These are phyloP conservation scores for Upupa epops DNA, from an alignment of 2,113 vertebrate genomes.

Conservation along the genomic window DNA sequence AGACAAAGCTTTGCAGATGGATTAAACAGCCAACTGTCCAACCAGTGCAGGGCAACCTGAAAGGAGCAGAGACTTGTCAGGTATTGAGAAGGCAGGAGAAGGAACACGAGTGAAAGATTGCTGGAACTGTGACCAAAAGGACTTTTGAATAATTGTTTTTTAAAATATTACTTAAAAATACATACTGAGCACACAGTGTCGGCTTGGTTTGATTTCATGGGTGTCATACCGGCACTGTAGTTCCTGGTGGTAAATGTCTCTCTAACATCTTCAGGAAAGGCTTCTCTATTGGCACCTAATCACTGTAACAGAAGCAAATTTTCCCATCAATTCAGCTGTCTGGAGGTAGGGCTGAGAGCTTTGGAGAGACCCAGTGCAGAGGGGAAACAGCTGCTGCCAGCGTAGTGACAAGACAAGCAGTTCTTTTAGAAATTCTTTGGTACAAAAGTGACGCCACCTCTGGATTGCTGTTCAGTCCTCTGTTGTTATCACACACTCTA, in stretches of 20 bases:
- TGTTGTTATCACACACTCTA: neutral
- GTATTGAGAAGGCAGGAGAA: neutral
- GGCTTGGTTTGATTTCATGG: neutral
- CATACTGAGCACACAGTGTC: neutral
- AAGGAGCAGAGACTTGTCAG: neutral
- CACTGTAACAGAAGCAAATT: neutral
- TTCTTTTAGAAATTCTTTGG: neutral
- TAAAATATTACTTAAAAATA: neutral
- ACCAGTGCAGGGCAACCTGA: neutral
- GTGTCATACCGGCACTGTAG: neutral
- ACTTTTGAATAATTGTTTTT: neutral
- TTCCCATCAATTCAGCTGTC: neutral
- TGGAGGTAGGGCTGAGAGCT: neutral
- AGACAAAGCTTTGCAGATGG: neutral
- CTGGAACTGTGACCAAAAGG: neutral
- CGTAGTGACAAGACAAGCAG: neutral
- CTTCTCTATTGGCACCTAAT: neutral
- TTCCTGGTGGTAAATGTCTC: neutral
- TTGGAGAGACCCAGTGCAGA: neutral
- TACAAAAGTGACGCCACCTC: neutral
- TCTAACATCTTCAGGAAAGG: neutral
- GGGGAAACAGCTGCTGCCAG: neutral
- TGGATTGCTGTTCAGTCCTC: neutral
- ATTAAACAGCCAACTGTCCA: neutral
- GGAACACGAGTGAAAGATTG: accelerated